phyloP scores from a whole-genome alignment of 2,888 invertebrate species.

The Iselma pallidipennis region DNA sequence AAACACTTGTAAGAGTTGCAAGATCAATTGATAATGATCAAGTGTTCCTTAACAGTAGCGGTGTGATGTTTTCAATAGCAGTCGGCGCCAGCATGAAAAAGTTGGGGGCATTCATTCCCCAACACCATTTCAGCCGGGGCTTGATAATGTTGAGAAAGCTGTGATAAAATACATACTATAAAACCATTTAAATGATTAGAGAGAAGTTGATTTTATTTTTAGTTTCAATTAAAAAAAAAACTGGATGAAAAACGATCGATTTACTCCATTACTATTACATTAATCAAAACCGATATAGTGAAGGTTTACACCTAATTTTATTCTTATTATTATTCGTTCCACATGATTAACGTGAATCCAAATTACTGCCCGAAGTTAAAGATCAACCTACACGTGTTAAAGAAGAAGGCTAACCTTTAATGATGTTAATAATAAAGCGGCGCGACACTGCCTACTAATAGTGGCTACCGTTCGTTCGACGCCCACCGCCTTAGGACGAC shows the following conservation, averaged over 20 bases:
- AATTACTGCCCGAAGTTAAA: slow-evolving; percentile 12
- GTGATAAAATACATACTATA: slow-evolving; percentile 16
- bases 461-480: slow-evolving; percentile 37
- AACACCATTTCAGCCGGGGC: not conserved
- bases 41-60: slow-evolving; percentile 21
- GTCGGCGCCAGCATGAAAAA: slow-evolving; percentile 28
- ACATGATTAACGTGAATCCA: slow-evolving; percentile 1
- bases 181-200: slow-evolving; percentile 21
- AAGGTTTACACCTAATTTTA: not conserved
- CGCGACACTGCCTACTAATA: slow-evolving; percentile 34
- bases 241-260: slow-evolving; percentile 12
- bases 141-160: slow-evolving; percentile 14
- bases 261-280: too few relatives aligned
- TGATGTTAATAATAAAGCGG: slow-evolving; percentile 35
- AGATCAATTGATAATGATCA: slow-evolving; percentile 26
- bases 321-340: not conserved
- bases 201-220: slow-evolving; percentile 17
- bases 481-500: slow-evolving; percentile 33
- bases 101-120: slow-evolving; percentile 9
- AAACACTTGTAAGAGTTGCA: slow-evolving; percentile 23
- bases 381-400: slow-evolving; percentile 25
- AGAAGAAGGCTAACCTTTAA: slow-evolving; percentile 25
- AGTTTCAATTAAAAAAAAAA: slow-evolving; percentile 8
- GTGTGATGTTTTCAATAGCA: slow-evolving; percentile 32
- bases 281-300: slow-evolving; percentile 9